These are phyloP conservation scores for Synanthedon tipuliformis DNA, from an alignment of 2,888 invertebrate species.

Conservation along the genomic window DNA sequence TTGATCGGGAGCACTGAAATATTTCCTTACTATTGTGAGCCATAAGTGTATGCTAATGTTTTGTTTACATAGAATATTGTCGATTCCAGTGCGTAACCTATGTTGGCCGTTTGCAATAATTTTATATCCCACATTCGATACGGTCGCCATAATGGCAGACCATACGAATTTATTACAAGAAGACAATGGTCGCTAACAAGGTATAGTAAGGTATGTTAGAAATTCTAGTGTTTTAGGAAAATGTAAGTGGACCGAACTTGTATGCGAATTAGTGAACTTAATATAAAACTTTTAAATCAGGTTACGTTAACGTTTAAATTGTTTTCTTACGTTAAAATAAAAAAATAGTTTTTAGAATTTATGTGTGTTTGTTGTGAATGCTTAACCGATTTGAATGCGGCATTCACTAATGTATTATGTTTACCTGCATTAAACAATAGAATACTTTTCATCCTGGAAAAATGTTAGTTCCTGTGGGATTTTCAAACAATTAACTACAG, in stretches of 20 bases:
- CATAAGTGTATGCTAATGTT: conserved; percentile 1
- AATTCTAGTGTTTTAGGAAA: not conserved
- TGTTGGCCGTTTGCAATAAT: conserved; percentile 16
- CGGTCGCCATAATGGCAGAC: conserved; percentile 12
- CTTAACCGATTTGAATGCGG: too few relatives aligned
- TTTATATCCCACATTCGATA: conserved; percentile 14
- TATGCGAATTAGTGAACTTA: not conserved
- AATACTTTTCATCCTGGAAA: too few relatives aligned
- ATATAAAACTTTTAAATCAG: not conserved
- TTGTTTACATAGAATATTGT: conserved; percentile 3
- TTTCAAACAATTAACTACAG: too few relatives aligned
- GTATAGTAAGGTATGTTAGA: not conserved
- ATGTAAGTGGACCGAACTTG: not conserved
- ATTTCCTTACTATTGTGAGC: not conserved
- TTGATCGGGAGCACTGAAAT: not conserved
- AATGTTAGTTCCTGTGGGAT: too few relatives aligned
- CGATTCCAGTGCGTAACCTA: conserved; percentile 14
- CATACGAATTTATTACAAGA: conserved; percentile 17
- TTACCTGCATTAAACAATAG: too few relatives aligned
- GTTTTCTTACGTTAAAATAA: too few relatives aligned
- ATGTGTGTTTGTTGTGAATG: too few relatives aligned
- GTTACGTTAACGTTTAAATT: too few relatives aligned
- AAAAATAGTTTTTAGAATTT: too few relatives aligned
- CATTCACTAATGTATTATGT: too few relatives aligned
- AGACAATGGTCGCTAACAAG: conserved; percentile 19